Base-by-base conservation (phyloP, 2,113 vertebrate genomes). In the Embiotoca jacksoni region DNA sequence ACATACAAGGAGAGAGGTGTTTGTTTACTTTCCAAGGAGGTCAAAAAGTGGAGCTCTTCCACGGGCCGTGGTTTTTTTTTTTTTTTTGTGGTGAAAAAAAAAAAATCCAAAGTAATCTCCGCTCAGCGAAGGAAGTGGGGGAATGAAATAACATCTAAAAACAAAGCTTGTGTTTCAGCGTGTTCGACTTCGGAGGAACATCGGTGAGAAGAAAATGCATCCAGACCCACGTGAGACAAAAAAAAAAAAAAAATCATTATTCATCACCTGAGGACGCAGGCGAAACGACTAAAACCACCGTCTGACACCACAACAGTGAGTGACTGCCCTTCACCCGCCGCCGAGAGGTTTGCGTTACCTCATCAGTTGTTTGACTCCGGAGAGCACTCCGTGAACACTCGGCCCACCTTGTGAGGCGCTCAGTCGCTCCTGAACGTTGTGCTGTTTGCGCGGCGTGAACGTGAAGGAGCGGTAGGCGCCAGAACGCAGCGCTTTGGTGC, bases 391-490 rank as follows among this genome's bases (percentile, higher is more conserved):
- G 65, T 89, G 90, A 92, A 94, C 89, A 73, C 86, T 82, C 0
- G 75, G 90, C 95, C 92, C 93, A 95, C 94, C 95, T 95, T 92
- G 88, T 69, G 89, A 82, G 2, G 61, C 62, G 2, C 33, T 91
- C 50, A 95, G 91, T 3, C 71, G 90, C 71, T 98, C 96, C 9
- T 96, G 94, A 4, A 96, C 84, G 0, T 46, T 88, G 31, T 93
- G 94, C 89, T 97, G 97, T 72, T 93, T 95, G 85, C 94, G 94
- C 0, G 95, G 93, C 5, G 96, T 96, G 0, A 81, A 95, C 3
- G 96, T 97, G 44, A 97, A 98, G 82, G 95, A 96, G 6, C 97
- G 96, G 81, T 99, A 99, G 0, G 98, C 98, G 13, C 97, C 98
- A 0, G 97, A 98, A 75, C 96, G 94, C 80, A 99, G 93, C 11